Evolutionary conservation across 2,797 vertebrate genomes (phyloP).

Genomic region (Parotocinclus haroldoi): DNA sequence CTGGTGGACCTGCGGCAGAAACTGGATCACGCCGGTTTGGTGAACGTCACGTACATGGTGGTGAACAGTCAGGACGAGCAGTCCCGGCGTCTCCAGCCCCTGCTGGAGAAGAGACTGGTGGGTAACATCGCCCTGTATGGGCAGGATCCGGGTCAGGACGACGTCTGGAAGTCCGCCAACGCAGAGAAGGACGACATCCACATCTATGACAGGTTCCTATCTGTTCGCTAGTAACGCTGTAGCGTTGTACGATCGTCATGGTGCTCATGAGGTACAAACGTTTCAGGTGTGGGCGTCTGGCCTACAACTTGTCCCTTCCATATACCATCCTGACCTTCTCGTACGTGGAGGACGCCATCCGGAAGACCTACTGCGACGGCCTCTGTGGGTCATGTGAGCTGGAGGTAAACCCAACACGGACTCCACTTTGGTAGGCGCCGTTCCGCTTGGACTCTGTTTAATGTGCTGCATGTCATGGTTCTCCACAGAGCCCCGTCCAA

Average conservation of each 20-base stretch:
- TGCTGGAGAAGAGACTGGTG: constrained; percentile 74
- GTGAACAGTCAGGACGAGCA: constrained; percentile 80
- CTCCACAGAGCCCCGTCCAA: constrained; percentile 53
- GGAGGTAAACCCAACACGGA: constrained; percentile 66
- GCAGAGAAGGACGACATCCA: constrained; percentile 89
- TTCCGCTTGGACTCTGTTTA: no score
- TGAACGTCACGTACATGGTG: constrained; percentile 79
- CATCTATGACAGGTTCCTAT: constrained; percentile 87
- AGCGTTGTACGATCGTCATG: no score
- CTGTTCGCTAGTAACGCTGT: no score
- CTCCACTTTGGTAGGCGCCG: no score
- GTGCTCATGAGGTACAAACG: constrained; percentile 16
- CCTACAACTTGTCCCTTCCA: constrained; percentile 83
- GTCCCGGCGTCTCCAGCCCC: constrained; percentile 68
- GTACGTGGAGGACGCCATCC: constrained; percentile 83
- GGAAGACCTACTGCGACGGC: constrained; percentile 79
- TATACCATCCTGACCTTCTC: constrained; percentile 78
- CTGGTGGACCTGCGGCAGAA: constrained; percentile 82
- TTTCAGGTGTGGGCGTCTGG: constrained; percentile 87
- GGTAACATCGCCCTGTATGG: constrained; percentile 80
- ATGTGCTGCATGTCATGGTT: not conserved
- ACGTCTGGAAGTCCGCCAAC: constrained; percentile 83
- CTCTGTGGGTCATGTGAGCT: constrained; percentile 81
- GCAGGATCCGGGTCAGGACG: constrained; percentile 72
- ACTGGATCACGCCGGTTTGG: constrained; percentile 76